phyloP scores from a whole-genome alignment of 2,888 invertebrate genomes.

The Agonum fuliginosum region DNA sequence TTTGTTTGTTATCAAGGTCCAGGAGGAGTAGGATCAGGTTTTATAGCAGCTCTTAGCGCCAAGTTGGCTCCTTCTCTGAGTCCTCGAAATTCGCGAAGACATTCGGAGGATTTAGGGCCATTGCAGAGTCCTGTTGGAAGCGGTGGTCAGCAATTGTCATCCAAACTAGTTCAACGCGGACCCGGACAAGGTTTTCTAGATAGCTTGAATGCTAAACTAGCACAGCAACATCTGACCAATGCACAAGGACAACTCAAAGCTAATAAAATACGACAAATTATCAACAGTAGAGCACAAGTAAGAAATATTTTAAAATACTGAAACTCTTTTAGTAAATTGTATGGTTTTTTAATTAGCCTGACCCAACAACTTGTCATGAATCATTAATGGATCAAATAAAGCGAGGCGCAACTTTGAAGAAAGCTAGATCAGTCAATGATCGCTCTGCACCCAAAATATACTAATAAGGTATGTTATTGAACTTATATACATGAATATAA shows the following conservation, averaged over 20 bases:
- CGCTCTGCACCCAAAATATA: conserved; percentile 92
- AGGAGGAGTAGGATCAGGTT: conserved; percentile 77
- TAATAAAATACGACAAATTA: conserved; percentile 82
- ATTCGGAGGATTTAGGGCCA: conserved; percentile 71
- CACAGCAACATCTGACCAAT: conserved; percentile 75
- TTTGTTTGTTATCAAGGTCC: too few relatives aligned
- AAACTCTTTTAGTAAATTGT: not conserved
- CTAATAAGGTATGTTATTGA: conserved; percentile 69
- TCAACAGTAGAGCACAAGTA: conserved; percentile 83
- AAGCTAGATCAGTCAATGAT: conserved; percentile 87
- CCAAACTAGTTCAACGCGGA: conserved; percentile 72
- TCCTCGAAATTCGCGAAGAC: conserved; percentile 75
- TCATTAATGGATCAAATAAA: conserved; percentile 97
- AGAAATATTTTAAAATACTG: conserved; percentile 60
- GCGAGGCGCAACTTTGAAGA: conserved; percentile 87
- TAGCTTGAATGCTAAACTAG: conserved; percentile 87
- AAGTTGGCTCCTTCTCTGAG: conserved; percentile 80
- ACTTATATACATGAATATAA: not conserved
- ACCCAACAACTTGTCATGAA: conserved; percentile 87
- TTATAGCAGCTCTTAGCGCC: conserved; percentile 84
- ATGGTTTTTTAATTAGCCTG: conserved; percentile 76
- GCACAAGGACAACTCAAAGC: conserved; percentile 77
- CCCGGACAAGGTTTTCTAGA: conserved; percentile 81
- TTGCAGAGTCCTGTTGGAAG: conserved; percentile 50
- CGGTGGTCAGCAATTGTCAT: conserved; percentile 69